A percentile compares a stretch with the other conserved stretches of the same genome.
Conservation (phyloP, 2,113 vertebrate species). For the Neoarius graeffei region DNA sequence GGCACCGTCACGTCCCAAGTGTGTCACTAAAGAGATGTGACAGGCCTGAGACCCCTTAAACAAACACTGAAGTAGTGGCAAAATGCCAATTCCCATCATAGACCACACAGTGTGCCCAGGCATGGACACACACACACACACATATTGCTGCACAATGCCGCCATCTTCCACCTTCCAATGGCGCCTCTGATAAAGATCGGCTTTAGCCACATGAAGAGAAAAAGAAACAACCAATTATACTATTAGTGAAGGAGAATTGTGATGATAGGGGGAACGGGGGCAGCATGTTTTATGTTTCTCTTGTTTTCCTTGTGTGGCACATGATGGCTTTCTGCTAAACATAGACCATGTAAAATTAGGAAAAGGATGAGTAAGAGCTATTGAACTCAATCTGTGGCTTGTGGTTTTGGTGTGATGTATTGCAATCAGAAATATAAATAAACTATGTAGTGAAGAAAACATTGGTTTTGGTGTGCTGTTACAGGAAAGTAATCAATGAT, state of each 20-base stretch:
- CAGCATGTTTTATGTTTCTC: constrained; percentile 33
- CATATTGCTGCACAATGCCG: constrained; percentile 40
- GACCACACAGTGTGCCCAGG: constrained; percentile 65
- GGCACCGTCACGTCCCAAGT: constrained; percentile 11
- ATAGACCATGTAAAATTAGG: constrained; percentile 34
- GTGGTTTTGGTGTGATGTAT: background rate
- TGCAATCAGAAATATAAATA: background rate
- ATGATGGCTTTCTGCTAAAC: constrained; percentile 30
- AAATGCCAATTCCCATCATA: constrained; percentile 52
- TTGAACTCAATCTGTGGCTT: background rate
- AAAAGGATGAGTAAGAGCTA: background rate
- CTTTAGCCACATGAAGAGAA: constrained; percentile 71
- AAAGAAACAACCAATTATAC: constrained; percentile 67
- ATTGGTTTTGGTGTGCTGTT: background rate
- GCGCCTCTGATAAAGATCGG: constrained; percentile 71
- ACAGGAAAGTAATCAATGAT: background rate
- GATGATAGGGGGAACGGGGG: background rate
- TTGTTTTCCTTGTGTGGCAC: constrained; percentile 36
- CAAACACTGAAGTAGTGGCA: constrained; percentile 46
- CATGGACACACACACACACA: constrained; percentile 12
- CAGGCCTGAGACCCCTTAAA: constrained; percentile 44
- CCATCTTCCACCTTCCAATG: constrained; percentile 59
- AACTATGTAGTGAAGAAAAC: background rate
- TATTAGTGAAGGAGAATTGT: constrained; percentile 59
- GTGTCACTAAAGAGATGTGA: constrained; percentile 53